Conservation (phyloP, 2,888 invertebrate genomes). For the Drosophila suboccidentalis region DNA sequence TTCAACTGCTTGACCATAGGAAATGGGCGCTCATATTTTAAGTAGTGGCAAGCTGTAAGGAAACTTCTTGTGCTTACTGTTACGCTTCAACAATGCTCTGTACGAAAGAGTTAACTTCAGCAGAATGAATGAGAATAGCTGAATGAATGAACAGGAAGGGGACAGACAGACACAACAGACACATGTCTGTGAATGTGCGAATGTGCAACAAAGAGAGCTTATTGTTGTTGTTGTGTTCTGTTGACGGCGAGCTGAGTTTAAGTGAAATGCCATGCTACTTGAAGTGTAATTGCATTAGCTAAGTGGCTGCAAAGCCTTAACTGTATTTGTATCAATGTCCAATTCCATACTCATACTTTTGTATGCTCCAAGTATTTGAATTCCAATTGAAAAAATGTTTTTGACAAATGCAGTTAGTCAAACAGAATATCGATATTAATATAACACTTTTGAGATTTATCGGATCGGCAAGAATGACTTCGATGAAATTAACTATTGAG, state of each 20-base stretch:
- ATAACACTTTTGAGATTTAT: not conserved
- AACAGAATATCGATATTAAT: not conserved
- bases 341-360: conserved; percentile 3
- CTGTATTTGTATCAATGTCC: conserved; percentile 49
- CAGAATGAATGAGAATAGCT: not conserved
- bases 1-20: conserved; percentile 81
- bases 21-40: conserved; percentile 81
- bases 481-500: not conserved
- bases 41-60: conserved; percentile 69
- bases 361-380: conserved; percentile 3
- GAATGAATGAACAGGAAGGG: not conserved
- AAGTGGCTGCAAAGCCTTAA: conserved; percentile 67
- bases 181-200: conserved; percentile 20
- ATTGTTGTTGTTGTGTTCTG: conserved; percentile 36
- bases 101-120: conserved; percentile 55
- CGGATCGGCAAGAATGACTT: not conserved
- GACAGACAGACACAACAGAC: conserved; percentile 25
- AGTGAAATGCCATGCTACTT: conserved; percentile 71
- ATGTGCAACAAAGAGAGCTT: conserved; percentile 66
- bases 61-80: conserved; percentile 77
- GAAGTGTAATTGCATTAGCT: conserved; percentile 76
- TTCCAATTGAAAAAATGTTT: conserved; percentile 8
- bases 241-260: conserved; percentile 34
- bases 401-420: not conserved
- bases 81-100: conserved; percentile 79